phyloP scores from a whole-genome alignment of 92 coral and sea anemone genomes.

The Montipora capitata region DNA sequence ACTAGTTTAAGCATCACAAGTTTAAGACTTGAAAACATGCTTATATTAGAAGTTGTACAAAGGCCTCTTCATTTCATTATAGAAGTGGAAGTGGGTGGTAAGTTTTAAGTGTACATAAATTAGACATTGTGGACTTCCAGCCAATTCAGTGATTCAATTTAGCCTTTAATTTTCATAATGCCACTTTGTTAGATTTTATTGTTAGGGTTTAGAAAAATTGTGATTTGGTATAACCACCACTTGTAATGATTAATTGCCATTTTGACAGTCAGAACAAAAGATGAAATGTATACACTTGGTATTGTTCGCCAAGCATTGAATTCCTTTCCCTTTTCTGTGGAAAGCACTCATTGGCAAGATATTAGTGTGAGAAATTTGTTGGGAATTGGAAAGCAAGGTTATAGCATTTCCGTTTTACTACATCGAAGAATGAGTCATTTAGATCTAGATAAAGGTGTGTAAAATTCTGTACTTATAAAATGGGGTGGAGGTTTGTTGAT shows the following conservation, averaged over 20 bases:
- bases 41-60: conserved; percentile 45
- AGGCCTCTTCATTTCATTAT: conserved; percentile 43
- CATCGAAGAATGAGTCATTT: conserved; percentile 26
- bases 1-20: too few relatives aligned
- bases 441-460: conserved; percentile 28
- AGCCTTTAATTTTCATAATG: background rate
- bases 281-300: conserved; percentile 30
- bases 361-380: conserved; percentile 33
- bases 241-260: background rate
- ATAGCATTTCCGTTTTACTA: background rate
- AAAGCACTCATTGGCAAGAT: conserved; percentile 14
- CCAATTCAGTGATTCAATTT: background rate
- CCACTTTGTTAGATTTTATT: background rate
- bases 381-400: background rate
- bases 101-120: conserved; percentile 9
- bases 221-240: background rate
- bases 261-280: conserved; percentile 12
- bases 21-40: conserved; percentile 13
- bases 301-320: conserved; percentile 15
- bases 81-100: conserved; percentile 54
- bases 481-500: background rate
- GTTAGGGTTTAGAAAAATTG: background rate
- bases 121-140: conserved; percentile 2
- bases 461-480: background rate
- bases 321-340: conserved; percentile 11